Conservation (phyloP, 1,140 invertebrate species). For the Hylaeus anthracinus region DNA sequence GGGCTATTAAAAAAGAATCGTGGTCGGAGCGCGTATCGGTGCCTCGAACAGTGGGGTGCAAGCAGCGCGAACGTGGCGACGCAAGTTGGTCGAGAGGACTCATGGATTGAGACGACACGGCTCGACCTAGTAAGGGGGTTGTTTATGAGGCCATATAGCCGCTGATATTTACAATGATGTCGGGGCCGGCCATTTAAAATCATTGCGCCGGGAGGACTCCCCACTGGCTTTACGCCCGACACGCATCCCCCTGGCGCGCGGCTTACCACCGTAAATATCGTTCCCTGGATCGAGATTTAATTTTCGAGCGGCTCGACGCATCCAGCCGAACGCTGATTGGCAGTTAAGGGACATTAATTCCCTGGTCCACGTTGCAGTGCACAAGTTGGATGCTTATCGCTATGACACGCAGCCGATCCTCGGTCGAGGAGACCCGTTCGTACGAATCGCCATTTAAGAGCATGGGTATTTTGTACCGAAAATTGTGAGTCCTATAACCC, state of each 20-base stretch:
- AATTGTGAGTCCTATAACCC: too few species aligned
- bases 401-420: too few species aligned
- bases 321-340: neutral
- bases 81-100: slow-evolving; percentile 1
- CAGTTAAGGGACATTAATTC: neutral
- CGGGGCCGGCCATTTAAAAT: slow-evolving; percentile 72
- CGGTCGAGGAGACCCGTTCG: too few species aligned
- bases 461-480: too few species aligned
- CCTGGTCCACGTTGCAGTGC: too few species aligned
- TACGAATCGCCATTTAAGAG: too few species aligned
- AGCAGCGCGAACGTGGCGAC: slow-evolving; percentile 13
- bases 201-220: slow-evolving; percentile 71
- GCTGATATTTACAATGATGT: slow-evolving; percentile 79
- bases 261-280: slow-evolving; percentile 68
- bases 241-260: slow-evolving; percentile 69
- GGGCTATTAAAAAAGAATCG: slow-evolving; percentile 23
- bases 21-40: neutral
- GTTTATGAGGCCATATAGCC: slow-evolving; percentile 76
- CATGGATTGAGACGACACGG: slow-evolving; percentile 68
- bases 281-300: slow-evolving; percentile 65
- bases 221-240: slow-evolving; percentile 75
- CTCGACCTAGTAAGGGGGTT: slow-evolving; percentile 66
- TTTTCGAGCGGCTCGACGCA: slow-evolving; percentile 52
- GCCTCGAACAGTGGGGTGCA: slow-evolving; percentile 52
- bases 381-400: too few species aligned